Percentiles rank a stretch among this genome's conserved stretches.
These are phyloP conservation scores for Drosophila pallidifrons DNA, from an alignment of 1,140 invertebrate species.

Conservation along the genomic window DNA sequence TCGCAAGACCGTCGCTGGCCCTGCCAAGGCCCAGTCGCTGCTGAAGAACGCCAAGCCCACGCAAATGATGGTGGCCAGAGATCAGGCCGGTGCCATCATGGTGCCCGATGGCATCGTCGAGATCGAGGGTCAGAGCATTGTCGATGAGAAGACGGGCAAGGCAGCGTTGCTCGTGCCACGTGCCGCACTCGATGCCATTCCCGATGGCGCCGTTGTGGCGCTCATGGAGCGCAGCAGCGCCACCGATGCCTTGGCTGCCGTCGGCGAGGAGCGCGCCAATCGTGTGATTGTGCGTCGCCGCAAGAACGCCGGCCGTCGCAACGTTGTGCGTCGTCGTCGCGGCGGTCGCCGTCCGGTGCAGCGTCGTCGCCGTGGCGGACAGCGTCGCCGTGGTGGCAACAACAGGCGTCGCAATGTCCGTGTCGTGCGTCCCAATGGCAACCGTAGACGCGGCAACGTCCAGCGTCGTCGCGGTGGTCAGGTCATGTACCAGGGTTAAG, in stretches of 20 bases:
- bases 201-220: conserved; percentile 77
- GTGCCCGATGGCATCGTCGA: conserved; percentile 81
- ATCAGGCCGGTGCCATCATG: conserved; percentile 80
- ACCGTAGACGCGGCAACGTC: conserved; percentile 15
- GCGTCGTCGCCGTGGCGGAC: conserved; percentile 11
- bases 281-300: conserved; percentile 76
- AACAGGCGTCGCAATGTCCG: conserved; percentile 63
- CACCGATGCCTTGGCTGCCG: background rate
- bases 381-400: conserved; percentile 28
- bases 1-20: conserved; percentile 18
- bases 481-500: conserved; percentile 54
- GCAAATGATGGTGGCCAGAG: conserved; percentile 76
- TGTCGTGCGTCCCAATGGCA: conserved; percentile 35
- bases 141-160: conserved; percentile 81
- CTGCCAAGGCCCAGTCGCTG: conserved; percentile 27
- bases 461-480: conserved; percentile 62
- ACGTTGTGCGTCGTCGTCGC: conserved; percentile 55
- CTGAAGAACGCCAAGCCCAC: conserved; percentile 65
- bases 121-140: conserved; percentile 79
- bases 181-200: conserved; percentile 76
- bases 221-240: conserved; percentile 66
- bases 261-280: conserved; percentile 74
- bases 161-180: conserved; percentile 74
- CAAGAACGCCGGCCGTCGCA: conserved; percentile 61
- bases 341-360: conserved; percentile 34